Evolutionary conservation across 1,140 invertebrate genomes (phyloP).

Genomic region (Heliothis subflexa): DNA sequence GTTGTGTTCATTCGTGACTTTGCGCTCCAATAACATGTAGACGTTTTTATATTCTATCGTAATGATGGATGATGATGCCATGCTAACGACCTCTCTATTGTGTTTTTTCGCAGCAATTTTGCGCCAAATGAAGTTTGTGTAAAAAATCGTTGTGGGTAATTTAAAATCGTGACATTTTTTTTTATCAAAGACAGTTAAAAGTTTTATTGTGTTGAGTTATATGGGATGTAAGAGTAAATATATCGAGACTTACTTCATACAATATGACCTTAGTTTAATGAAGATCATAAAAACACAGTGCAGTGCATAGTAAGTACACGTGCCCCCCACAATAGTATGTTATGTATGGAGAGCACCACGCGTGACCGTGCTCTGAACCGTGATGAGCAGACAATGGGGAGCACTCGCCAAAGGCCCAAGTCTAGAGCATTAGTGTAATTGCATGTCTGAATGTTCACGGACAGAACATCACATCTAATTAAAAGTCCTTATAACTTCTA

Average conservation of each 20-base stretch:
- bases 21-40: conserved; percentile 70
- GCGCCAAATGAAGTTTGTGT: conserved; percentile 9
- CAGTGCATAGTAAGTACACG: conserved; percentile 29
- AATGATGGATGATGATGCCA: conserved; percentile 30
- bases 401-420: conserved; percentile 4
- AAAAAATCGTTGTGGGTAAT: neutral
- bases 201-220: neutral
- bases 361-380: conserved; percentile 76
- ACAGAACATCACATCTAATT: conserved; percentile 6
- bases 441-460: neutral
- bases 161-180: conserved; percentile 5
- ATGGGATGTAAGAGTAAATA: conserved; percentile 10
- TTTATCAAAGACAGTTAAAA: neutral
- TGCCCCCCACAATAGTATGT: conserved; percentile 35
- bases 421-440: conserved; percentile 33
- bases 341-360: conserved; percentile 64
- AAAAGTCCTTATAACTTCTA: conserved; percentile 13
- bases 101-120: conserved; percentile 18
- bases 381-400: conserved; percentile 61
- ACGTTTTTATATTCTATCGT: conserved; percentile 33
- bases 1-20: conserved; percentile 74
- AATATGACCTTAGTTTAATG: conserved; percentile 28
- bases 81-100: conserved; percentile 37
- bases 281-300: conserved; percentile 32
- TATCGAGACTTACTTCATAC: neutral